These are phyloP conservation scores for Stercorarius parasiticus DNA, from an alignment of 2,113 vertebrate genomes.

Conservation along the genomic window DNA sequence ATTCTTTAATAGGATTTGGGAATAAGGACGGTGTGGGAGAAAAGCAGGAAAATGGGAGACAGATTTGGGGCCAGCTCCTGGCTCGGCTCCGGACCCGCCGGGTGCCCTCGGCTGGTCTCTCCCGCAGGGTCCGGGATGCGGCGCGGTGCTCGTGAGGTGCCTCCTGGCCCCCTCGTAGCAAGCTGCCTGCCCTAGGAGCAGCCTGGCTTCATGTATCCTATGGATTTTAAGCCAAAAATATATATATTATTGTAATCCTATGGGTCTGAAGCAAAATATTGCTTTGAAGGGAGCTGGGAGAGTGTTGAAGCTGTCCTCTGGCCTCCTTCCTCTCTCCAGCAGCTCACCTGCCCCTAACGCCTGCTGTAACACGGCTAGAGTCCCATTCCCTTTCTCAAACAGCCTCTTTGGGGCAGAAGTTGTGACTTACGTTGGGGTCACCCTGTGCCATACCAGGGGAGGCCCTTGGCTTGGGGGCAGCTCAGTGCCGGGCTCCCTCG, in stretches of 20 bases:
- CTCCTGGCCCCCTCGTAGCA: accelerated
- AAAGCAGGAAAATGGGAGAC: background rate
- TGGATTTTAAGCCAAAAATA: background rate
- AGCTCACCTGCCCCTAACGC: background rate
- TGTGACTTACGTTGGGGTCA: background rate
- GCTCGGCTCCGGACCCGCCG: accelerated
- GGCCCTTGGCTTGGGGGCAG: background rate
- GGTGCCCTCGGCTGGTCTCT: accelerated
- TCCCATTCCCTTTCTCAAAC: background rate
- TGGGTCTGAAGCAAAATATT: background rate
- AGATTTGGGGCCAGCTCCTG: background rate
- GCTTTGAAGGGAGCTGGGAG: background rate
- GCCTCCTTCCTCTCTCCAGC: background rate
- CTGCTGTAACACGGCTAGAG: background rate
- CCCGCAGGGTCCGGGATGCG: background rate
- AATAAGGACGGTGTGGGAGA: background rate
- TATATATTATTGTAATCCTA: background rate
- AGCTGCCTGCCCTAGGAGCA: background rate
- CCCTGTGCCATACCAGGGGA: background rate
- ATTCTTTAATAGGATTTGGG: slow-evolving; percentile 9
- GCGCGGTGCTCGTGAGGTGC: background rate
- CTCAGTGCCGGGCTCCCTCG: background rate
- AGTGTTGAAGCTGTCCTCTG: background rate
- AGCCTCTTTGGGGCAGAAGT: background rate
- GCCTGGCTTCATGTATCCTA: background rate